A percentile compares a stretch with the other conserved stretches of the same genome.
phyloP scores from a whole-genome alignment of 2,113 vertebrate species.

The Ploceus nigricollis region DNA sequence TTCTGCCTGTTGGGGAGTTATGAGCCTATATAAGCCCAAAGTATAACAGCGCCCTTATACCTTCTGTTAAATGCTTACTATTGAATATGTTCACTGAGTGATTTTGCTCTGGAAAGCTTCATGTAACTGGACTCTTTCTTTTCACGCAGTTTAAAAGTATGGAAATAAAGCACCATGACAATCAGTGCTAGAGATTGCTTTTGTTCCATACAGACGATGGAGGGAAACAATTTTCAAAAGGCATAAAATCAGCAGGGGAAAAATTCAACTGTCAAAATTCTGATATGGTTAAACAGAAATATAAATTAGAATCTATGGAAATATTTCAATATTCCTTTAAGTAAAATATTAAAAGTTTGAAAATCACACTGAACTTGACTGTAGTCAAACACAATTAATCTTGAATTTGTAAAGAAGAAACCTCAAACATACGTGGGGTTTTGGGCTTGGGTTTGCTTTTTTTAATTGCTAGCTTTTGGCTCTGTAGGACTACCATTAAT shows the following conservation, averaged over 20 bases:
- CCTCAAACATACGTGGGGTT: neutral
- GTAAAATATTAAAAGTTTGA: neutral
- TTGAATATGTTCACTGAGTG: neutral
- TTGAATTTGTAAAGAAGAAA: neutral
- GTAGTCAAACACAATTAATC: neutral
- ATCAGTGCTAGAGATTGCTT: neutral
- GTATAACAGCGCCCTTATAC: neutral
- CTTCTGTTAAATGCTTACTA: neutral
- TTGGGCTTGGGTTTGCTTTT: neutral
- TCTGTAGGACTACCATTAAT: neutral
- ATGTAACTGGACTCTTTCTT: neutral
- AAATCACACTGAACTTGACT: neutral
- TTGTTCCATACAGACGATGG: neutral
- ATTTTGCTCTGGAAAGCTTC: neutral
- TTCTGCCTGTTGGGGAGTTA: neutral
- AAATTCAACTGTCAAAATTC: neutral
- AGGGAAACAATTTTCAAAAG: neutral
- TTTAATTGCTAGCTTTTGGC: neutral
- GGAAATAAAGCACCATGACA: neutral
- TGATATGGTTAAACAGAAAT: neutral
- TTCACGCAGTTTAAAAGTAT: neutral
- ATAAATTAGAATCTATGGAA: neutral
- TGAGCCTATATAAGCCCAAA: neutral
- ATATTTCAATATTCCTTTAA: neutral
- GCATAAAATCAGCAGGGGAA: neutral